Percentiles rank a stretch among this genome's conserved stretches.
These are phyloP conservation scores for Amiota communis DNA, from an alignment of 2,888 invertebrate species.

Conservation along the genomic window DNA sequence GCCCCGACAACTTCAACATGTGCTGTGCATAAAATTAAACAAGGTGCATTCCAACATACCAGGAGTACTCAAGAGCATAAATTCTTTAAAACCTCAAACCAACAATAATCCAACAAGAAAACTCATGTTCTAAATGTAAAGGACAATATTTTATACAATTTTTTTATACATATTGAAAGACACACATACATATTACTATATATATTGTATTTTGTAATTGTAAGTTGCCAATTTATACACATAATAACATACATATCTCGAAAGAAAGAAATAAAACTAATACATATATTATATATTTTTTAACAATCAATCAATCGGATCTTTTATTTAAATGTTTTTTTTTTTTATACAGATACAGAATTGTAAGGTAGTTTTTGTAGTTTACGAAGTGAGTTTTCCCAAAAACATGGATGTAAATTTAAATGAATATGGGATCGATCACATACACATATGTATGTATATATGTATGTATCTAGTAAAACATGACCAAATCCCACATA, in stretches of 20 bases:
- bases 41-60: constrained; percentile 87
- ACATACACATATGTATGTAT: not conserved
- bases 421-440: not conserved
- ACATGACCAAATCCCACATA: not conserved
- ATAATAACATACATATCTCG: constrained; percentile 10
- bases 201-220: constrained; percentile 16
- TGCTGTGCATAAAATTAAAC: constrained; percentile 83
- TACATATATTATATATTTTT: constrained; percentile 14
- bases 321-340: not conserved
- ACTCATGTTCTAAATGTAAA: constrained; percentile 46
- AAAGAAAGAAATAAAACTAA: constrained; percentile 16
- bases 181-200: constrained; percentile 26
- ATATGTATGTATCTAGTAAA: too few relatives aligned
- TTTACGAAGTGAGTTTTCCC: not conserved
- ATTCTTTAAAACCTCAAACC: constrained; percentile 78
- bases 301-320: not conserved
- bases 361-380: not conserved
- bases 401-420: not conserved
- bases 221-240: constrained; percentile 26
- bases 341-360: too few relatives aligned
- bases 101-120: constrained; percentile 39
- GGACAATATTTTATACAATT: constrained; percentile 58
- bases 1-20: constrained; percentile 81
- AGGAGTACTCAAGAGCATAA: constrained; percentile 89
- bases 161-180: constrained; percentile 36